phyloP scores from a whole-genome alignment of 2,113 vertebrate genomes.

The Paraplagusia blochii region DNA sequence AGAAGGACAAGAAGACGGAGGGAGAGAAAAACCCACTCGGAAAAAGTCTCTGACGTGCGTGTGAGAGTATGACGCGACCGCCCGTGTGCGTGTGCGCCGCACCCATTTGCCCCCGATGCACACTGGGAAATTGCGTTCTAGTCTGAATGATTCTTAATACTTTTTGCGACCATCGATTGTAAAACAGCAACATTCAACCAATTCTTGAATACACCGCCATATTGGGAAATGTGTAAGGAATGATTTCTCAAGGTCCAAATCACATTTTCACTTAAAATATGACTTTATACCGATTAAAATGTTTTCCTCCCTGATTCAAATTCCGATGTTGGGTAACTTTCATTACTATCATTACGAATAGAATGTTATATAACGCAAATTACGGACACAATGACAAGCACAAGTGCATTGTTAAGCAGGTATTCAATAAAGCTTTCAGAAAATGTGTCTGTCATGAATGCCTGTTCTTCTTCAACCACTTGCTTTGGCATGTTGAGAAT shows the following conservation, averaged over 20 bases:
- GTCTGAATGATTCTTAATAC: too few relatives aligned
- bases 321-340: too few relatives aligned
- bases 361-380: too few relatives aligned
- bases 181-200: too few relatives aligned
- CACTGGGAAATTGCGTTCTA: conserved; percentile 54
- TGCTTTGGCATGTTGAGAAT: conserved; percentile 44
- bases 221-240: too few relatives aligned
- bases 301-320: too few relatives aligned
- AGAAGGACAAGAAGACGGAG: conserved; percentile 3
- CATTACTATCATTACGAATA: not conserved
- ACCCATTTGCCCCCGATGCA: conserved; percentile 39
- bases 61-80: conserved; percentile 5
- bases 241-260: too few relatives aligned
- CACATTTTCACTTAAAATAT: too few relatives aligned
- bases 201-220: too few relatives aligned
- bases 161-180: too few relatives aligned
- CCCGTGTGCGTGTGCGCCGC: conserved; percentile 33
- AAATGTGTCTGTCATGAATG: conserved; percentile 20
- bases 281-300: too few relatives aligned
- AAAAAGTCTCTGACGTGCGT: conserved; percentile 28
- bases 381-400: not conserved
- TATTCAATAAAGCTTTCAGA: conserved; percentile 11
- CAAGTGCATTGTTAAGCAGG: not conserved
- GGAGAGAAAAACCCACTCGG: not conserved
- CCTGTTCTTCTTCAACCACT: not conserved